Conservation (phyloP, 2,888 invertebrate species). For the Drosophila birchii region DNA sequence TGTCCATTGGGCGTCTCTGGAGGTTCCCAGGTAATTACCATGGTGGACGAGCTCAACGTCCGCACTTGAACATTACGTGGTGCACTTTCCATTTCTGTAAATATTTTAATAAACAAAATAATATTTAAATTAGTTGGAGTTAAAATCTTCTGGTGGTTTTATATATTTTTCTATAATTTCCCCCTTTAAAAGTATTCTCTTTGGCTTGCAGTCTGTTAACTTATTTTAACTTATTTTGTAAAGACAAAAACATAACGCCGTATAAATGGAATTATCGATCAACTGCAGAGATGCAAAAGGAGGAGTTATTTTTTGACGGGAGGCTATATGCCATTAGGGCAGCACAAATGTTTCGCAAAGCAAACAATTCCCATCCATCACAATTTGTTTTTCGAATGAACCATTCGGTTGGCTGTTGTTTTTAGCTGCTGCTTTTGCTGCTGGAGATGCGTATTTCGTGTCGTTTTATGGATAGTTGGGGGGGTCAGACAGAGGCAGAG, state of each 20-base stretch:
- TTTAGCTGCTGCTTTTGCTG: constrained; percentile 25
- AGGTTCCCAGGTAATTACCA: constrained; percentile 99
- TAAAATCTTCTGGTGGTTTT: too few species aligned
- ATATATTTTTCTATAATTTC: too few species aligned
- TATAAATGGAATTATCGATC: constrained; percentile 37
- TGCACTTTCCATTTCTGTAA: constrained; percentile 95
- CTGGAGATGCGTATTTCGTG: constrained; percentile 45
- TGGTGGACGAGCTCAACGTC: constrained; percentile 96
- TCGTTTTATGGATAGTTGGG: constrained; percentile 30
- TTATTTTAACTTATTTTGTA: constrained; percentile 67
- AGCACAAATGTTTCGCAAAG: constrained; percentile 63
- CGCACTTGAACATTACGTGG: constrained; percentile 97
- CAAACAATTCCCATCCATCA: constrained; percentile 77
- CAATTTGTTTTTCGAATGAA: constrained; percentile 62
- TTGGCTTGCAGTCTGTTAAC: constrained; percentile 37
- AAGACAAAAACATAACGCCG: constrained; percentile 35
- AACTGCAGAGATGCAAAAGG: not conserved
- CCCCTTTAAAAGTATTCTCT: not conserved
- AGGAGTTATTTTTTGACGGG: not conserved
- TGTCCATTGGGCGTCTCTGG: constrained; percentile 99
- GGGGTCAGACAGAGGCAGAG: not conserved
- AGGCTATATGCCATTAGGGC: constrained; percentile 39
- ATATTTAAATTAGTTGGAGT: too few species aligned
- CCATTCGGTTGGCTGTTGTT: constrained; percentile 40
- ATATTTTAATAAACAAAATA: not conserved